Conservation (phyloP, 2,797 vertebrate genomes). For the Bucorvus abyssinicus region DNA sequence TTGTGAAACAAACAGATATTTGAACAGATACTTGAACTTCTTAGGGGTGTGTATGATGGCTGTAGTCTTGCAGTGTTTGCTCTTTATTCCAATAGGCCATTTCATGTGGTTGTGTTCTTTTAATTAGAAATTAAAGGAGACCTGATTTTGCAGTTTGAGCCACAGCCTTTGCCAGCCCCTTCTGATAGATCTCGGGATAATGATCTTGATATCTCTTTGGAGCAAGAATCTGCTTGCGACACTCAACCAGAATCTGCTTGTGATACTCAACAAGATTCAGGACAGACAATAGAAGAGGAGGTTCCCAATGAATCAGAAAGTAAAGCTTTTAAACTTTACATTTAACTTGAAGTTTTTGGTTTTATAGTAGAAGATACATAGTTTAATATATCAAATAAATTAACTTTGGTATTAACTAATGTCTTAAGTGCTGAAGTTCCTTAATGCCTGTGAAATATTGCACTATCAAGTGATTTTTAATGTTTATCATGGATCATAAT, state of each 20-base stretch:
- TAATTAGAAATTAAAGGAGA: conserved; percentile 85
- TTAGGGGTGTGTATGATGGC: neutral
- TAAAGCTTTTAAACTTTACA: conserved; percentile 22
- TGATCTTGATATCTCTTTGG: conserved; percentile 88
- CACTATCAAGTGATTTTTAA: neutral
- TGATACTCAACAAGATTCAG: neutral
- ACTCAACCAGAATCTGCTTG: conserved; percentile 12
- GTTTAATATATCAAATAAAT: neutral
- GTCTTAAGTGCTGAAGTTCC: neutral
- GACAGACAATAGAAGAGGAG: neutral
- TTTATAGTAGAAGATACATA: neutral
- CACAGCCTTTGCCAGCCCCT: conserved; percentile 84
- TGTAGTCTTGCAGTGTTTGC: neutral
- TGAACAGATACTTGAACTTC: neutral
- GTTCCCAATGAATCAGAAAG: conserved; percentile 11
- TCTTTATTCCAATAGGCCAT: neutral
- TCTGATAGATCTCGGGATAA: conserved; percentile 79
- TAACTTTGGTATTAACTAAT: neutral
- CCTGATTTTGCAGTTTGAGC: conserved; percentile 83
- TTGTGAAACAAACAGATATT: neutral
- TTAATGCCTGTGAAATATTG: neutral
- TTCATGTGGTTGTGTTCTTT: conserved; percentile 23
- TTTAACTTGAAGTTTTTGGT: neutral
- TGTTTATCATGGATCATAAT: neutral
- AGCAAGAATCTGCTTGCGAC: conserved; percentile 68